Percentiles rank a stretch among this genome's conserved stretches.
Conservation (phyloP, 2,797 vertebrate genomes). For the Schizothorax lantsangensis region DNA sequence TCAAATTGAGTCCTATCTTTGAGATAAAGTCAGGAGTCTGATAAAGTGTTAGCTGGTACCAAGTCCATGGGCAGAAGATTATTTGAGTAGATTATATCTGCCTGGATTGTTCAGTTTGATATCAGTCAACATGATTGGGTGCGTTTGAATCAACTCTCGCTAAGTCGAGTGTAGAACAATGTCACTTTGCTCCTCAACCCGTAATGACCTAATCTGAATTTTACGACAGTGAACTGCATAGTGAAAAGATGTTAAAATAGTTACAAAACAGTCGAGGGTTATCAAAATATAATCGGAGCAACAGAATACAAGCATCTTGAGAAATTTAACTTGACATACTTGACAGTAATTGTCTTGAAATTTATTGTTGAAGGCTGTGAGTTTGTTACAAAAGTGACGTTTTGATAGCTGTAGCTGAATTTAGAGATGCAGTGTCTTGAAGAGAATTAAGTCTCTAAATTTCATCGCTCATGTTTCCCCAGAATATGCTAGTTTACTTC, state of each 20-base stretch:
- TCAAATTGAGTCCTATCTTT: neutral
- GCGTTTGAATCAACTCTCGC: neutral
- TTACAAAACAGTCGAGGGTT: neutral
- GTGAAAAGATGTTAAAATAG: neutral
- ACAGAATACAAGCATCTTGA: neutral
- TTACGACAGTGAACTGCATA: neutral
- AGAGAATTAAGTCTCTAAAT: neutral
- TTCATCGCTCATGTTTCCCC: neutral
- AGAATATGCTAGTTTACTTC: neutral
- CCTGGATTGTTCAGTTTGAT: neutral
- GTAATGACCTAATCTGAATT: neutral
- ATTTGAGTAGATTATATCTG: neutral
- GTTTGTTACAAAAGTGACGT: neutral
- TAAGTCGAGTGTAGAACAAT: neutral
- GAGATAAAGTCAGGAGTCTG: neutral
- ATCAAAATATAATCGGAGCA: neutral
- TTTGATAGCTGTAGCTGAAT: neutral
- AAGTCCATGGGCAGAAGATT: neutral
- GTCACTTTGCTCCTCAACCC: neutral
- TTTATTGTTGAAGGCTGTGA: neutral
- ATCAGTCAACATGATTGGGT: neutral
- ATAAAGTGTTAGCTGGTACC: conserved; percentile 2
- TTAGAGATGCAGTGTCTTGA: neutral
- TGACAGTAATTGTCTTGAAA: conserved; percentile 4
- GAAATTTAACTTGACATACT: neutral